Evolutionary conservation across 2,888 invertebrate genomes (phyloP).

Genomic region (Aphrophora alni): DNA sequence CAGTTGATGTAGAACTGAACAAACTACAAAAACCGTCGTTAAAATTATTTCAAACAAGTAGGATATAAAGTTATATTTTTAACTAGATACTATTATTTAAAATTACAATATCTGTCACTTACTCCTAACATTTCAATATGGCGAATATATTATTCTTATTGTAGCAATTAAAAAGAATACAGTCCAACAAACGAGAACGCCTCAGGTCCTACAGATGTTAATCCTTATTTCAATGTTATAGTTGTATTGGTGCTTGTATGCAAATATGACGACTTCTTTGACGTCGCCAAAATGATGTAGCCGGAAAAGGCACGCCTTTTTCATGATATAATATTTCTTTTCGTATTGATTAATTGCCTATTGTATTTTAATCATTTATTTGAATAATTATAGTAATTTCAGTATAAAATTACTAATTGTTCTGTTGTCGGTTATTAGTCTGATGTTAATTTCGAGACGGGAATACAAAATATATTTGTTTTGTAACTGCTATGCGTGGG

Average conservation of each 20-base stretch:
- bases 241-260: not conserved
- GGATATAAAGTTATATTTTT: no score
- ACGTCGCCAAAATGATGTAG: not conserved
- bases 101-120: not conserved
- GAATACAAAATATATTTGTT: not conserved
- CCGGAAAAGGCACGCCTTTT: not conserved
- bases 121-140: not conserved
- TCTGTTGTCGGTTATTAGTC: no score
- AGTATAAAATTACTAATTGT: not conserved
- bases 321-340: conserved; percentile 4
- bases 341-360: not conserved
- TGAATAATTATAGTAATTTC: not conserved
- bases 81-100: not conserved
- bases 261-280: not conserved
- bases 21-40: no score
- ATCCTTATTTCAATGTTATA: not conserved
- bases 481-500: not conserved
- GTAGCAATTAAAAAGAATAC: not conserved
- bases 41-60: no score
- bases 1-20: no score
- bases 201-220: not conserved
- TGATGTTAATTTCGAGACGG: not conserved
- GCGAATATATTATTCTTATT: not conserved
- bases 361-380: not conserved
- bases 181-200: not conserved